A percentile compares a stretch with the other conserved stretches of the same genome.
phyloP scores from a whole-genome alignment of 2,113 vertebrate genomes.

The Capreolus pygargus region DNA sequence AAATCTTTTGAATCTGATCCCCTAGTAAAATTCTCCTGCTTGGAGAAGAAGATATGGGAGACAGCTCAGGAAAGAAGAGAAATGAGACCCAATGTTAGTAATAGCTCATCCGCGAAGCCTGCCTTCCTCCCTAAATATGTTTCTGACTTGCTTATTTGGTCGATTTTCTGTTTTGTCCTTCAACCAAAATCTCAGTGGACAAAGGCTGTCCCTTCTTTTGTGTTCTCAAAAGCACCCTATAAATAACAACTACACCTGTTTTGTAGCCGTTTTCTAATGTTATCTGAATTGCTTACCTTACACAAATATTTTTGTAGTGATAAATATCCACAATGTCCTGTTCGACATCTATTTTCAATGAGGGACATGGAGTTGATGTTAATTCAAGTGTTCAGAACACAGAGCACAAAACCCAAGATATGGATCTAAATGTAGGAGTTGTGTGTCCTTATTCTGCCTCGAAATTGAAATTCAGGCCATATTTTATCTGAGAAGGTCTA shows the following conservation, averaged over 20 bases:
- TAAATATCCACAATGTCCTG: not conserved
- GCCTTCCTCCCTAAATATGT: not conserved
- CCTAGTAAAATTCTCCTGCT: not conserved
- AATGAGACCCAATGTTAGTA: not conserved
- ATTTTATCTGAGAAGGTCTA: conserved; percentile 26
- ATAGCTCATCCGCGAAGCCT: not conserved
- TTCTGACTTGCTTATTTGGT: not conserved
- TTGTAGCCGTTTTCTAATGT: not conserved
- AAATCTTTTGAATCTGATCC: conserved; percentile 9
- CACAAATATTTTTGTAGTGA: not conserved
- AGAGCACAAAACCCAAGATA: conserved; percentile 34
- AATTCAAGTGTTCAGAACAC: not conserved
- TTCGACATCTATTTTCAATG: conserved; percentile 29
- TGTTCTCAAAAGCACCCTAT: not conserved
- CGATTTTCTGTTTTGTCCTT: conserved; percentile 12
- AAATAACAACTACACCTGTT: conserved; percentile 18
- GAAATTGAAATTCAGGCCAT: conserved; percentile 23
- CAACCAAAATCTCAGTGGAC: not conserved
- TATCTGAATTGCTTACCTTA: conserved; percentile 34
- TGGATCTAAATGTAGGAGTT: not conserved
- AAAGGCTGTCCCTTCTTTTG: not conserved
- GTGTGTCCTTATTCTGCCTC: not conserved
- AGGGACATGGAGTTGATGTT: not conserved
- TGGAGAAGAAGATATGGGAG: not conserved
- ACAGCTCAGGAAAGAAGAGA: not conserved